Evolutionary conservation across 2,113 vertebrate genomes (phyloP).

Genomic region (Toxostoma redivivum): DNA sequence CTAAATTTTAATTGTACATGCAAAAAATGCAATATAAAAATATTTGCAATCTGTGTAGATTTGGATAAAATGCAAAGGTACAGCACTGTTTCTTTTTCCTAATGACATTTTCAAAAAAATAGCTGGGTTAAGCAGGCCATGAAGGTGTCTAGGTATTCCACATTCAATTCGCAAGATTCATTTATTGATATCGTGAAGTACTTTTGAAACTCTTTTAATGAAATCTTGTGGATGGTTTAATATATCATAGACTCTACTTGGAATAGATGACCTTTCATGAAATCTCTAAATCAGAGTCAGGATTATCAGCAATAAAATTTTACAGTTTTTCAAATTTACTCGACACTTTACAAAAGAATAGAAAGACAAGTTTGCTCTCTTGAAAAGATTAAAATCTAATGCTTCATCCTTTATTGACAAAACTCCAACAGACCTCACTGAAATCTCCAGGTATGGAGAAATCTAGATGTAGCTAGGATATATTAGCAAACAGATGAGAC

Average conservation of each 20-base stretch:
- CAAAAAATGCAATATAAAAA: neutral
- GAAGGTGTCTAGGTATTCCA: neutral
- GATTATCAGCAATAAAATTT: constrained; percentile 16
- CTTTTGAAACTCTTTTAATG: constrained; percentile 22
- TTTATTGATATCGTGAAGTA: neutral
- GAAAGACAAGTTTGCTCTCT: neutral
- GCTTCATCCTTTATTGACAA: neutral
- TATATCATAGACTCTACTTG: constrained; percentile 15
- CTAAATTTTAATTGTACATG: neutral
- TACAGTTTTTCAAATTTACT: constrained; percentile 1
- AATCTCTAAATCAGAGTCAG: constrained; percentile 10
- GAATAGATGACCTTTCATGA: constrained; percentile 43
- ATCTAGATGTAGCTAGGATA: neutral
- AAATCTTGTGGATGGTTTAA: constrained; percentile 29
- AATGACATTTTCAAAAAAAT: neutral
- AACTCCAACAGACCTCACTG: neutral
- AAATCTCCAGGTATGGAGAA: neutral
- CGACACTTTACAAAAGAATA: neutral
- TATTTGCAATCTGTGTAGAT: neutral
- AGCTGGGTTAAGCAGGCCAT: neutral
- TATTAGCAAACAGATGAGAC: neutral
- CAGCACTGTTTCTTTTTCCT: neutral
- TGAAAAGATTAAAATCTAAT: constrained; percentile 5
- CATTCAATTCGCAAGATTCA: neutral
- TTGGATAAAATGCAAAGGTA: neutral